Evolutionary conservation across 1,140 invertebrate genomes (phyloP).

Genomic region (Platyscapa corneri): DNA sequence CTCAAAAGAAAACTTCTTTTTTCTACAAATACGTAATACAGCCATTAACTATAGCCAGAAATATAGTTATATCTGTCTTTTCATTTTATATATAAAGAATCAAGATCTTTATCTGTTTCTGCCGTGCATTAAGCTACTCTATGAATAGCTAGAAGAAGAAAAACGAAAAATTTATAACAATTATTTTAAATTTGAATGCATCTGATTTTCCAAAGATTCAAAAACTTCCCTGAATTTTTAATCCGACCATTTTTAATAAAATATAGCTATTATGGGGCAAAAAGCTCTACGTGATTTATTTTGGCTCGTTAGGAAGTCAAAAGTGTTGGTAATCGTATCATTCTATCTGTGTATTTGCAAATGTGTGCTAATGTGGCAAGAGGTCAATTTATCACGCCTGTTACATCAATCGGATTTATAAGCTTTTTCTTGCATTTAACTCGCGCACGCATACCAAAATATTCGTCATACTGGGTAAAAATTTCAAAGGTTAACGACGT

Average conservation of each 20-base stretch:
- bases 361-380: background rate
- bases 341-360: background rate
- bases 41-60: too few species aligned
- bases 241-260: background rate
- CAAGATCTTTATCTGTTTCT: too few species aligned
- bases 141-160: too few species aligned
- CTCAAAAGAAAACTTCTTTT: background rate
- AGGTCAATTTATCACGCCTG: background rate
- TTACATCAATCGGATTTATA: background rate
- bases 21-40: too few species aligned
- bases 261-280: background rate
- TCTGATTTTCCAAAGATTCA: too few species aligned
- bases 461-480: background rate
- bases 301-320: background rate
- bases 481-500: background rate
- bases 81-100: too few species aligned
- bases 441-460: background rate
- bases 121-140: too few species aligned
- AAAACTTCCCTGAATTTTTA: background rate
- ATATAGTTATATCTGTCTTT: too few species aligned
- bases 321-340: background rate
- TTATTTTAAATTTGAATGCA: too few species aligned
- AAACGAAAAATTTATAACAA: too few species aligned
- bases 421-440: background rate
- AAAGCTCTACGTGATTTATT: background rate